Evolutionary conservation across 2,797 vertebrate species (phyloP), one percentile per base, ranked within the genome.

Genomic region (Macroramphosus scolopax): DNA sequence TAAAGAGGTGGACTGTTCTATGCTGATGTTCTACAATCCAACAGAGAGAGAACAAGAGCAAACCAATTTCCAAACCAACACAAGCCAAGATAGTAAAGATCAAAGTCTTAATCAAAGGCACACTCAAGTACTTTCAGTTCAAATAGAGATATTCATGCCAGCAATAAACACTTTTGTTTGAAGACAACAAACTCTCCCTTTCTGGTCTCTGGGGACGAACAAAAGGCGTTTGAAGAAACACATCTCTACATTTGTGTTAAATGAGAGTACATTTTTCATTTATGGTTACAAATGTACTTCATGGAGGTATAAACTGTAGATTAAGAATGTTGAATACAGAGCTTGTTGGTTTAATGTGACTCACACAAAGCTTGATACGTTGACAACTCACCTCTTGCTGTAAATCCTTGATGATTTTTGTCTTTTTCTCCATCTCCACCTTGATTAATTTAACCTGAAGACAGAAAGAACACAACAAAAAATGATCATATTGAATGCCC

Each of bases 401-500:
- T 47, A 98, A 90, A 82, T 98, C 96, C 73, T 96, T 94, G 69
- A 98, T 97, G 83, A 98, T 96, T 91, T 94, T 98, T 68, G 81
- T 96, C 72, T 98, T 98, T 78, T 94, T 96, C 83, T 98, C 96
- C 93, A 98, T 92, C 86, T 98, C 96, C 62, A 93, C 93, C 89
- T 98, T 98, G 49, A 98, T 83, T 77, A 95, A 96, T 77, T 94
- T 96, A 63, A 98, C 96, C 96, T 98, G 66, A 12, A 87, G 80
- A 79, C 60, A 63, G 12, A 69, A 59, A 56, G 7, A 5, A 72
- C 5, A 67, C 54, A 32, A 30, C 31, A 2, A 33, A 1, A 47
- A 1, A 22, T 12, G 14, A 42, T 55, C 5, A 29, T 6, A 30
- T 8, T 20, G 5, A 51, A 29, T 16, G 4, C 3, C 15, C 12